These are phyloP conservation scores for Nibea albiflora DNA, from an alignment of 2,113 vertebrate species.

Conservation along the genomic window DNA sequence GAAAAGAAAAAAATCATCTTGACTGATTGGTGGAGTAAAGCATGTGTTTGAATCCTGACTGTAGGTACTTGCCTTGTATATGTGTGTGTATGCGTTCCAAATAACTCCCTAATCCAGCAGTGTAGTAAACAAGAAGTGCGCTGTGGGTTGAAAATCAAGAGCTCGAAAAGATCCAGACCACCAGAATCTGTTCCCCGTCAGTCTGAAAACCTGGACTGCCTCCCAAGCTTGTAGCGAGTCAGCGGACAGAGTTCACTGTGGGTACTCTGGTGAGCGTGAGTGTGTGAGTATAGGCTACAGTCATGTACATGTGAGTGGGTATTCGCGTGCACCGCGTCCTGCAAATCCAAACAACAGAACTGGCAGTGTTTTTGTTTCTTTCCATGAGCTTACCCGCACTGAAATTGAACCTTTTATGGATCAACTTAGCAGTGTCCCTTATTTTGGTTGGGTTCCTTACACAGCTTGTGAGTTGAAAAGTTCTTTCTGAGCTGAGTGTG, in stretches of 20 bases:
- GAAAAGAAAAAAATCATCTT: neutral
- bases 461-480: slow-evolving; percentile 63
- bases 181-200: slow-evolving; percentile 56
- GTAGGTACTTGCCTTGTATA: neutral
- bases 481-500: slow-evolving; percentile 45
- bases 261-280: slow-evolving; percentile 20
- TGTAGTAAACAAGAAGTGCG: slow-evolving; percentile 36
- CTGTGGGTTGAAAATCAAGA: slow-evolving; percentile 45
- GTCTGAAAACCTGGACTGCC: slow-evolving; percentile 46
- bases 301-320: slow-evolving; percentile 45
- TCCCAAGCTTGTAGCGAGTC: slow-evolving; percentile 33
- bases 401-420: slow-evolving; percentile 63
- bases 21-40: neutral
- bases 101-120: slow-evolving; percentile 24
- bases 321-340: slow-evolving; percentile 32
- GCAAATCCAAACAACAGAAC: slow-evolving; percentile 62
- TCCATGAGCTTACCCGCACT: slow-evolving; percentile 59
- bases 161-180: slow-evolving; percentile 58
- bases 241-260: slow-evolving; percentile 63
- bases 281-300: slow-evolving; percentile 25
- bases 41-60: neutral
- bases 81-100: slow-evolving; percentile 22
- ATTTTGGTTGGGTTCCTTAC: slow-evolving; percentile 57
- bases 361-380: slow-evolving; percentile 57
- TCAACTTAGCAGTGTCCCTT: slow-evolving; percentile 53